These are phyloP conservation scores for Mormyrus iriodes DNA, from an alignment of 2,113 vertebrate species.

Conservation along the genomic window DNA sequence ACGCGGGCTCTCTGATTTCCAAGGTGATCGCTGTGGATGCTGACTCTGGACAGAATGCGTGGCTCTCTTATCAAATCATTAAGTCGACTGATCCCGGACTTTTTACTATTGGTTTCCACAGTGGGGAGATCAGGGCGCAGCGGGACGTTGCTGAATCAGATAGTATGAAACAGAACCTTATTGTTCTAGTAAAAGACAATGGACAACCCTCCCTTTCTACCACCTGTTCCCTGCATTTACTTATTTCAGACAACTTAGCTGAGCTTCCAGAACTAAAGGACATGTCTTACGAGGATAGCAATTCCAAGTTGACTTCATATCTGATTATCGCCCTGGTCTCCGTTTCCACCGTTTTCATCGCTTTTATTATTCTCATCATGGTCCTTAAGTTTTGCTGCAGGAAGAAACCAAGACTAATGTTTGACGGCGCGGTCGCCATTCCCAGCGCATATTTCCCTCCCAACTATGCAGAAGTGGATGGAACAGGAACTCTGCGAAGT, in stretches of 20 bases:
- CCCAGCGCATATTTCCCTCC: background rate
- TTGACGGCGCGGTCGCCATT: background rate
- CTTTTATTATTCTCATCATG: slow-evolving; percentile 49
- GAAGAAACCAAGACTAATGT: background rate
- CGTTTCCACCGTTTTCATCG: slow-evolving; percentile 60
- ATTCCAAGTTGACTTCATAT: slow-evolving; percentile 54
- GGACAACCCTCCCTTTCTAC: slow-evolving; percentile 57
- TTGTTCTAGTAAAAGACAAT: slow-evolving; percentile 54
- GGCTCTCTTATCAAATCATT: slow-evolving; percentile 57
- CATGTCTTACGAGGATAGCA: slow-evolving; percentile 44
- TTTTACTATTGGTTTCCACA: slow-evolving; percentile 41
- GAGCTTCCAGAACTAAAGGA: slow-evolving; percentile 57
- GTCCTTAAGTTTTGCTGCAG: background rate
- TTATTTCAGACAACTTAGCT: slow-evolving; percentile 68
- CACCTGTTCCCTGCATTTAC: slow-evolving; percentile 58
- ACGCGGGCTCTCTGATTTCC: slow-evolving; percentile 47
- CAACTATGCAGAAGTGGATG: background rate
- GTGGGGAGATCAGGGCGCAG: slow-evolving; percentile 42
- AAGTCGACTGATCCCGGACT: slow-evolving; percentile 41
- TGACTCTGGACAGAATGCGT: slow-evolving; percentile 56
- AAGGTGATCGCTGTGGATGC: slow-evolving; percentile 60
- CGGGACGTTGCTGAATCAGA: slow-evolving; percentile 44
- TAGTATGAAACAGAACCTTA: slow-evolving; percentile 47
- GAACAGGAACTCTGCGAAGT: background rate
- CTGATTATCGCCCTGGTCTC: slow-evolving; percentile 54